phyloP scores from a whole-genome alignment of 2,797 vertebrate species.

The Enteromius anoplus region DNA sequence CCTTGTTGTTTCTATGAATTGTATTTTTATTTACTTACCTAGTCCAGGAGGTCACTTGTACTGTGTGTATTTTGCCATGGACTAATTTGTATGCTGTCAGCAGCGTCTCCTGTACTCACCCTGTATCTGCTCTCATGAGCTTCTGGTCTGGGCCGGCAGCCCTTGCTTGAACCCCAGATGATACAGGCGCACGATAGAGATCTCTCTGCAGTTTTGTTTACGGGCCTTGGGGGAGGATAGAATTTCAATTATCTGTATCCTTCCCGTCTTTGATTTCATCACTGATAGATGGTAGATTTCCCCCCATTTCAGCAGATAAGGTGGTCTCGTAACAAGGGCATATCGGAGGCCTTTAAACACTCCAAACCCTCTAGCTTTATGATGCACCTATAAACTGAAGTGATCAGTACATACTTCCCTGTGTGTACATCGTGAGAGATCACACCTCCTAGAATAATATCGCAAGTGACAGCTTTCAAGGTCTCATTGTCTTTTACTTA shows the following conservation, averaged over 20 bases:
- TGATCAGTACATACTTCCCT: constrained; percentile 14
- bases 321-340: constrained; percentile 35
- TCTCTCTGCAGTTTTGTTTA: constrained; percentile 44
- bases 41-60: constrained; percentile 21
- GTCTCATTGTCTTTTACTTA: constrained; percentile 32
- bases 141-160: constrained; percentile 34
- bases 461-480: constrained; percentile 33
- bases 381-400: constrained; percentile 4
- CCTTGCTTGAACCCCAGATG: constrained; percentile 26
- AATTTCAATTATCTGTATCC: constrained; percentile 52
- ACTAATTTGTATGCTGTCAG: constrained; percentile 33
- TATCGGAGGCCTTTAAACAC: neutral
- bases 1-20: constrained; percentile 10
- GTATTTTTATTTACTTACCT: constrained; percentile 13
- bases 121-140: constrained; percentile 27
- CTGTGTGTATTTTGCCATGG: constrained; percentile 7
- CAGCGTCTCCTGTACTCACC: constrained; percentile 11
- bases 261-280: constrained; percentile 49
- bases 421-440: constrained; percentile 13
- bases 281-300: constrained; percentile 40
- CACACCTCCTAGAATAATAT: constrained; percentile 10
- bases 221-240: constrained; percentile 41
- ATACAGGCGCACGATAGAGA: constrained; percentile 32
- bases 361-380: constrained; percentile 21
- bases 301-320: constrained; percentile 31